These are phyloP conservation scores for Trissonchulus sp. DNA, from an alignment of 2,888 invertebrate genomes.

Conservation along the genomic window DNA sequence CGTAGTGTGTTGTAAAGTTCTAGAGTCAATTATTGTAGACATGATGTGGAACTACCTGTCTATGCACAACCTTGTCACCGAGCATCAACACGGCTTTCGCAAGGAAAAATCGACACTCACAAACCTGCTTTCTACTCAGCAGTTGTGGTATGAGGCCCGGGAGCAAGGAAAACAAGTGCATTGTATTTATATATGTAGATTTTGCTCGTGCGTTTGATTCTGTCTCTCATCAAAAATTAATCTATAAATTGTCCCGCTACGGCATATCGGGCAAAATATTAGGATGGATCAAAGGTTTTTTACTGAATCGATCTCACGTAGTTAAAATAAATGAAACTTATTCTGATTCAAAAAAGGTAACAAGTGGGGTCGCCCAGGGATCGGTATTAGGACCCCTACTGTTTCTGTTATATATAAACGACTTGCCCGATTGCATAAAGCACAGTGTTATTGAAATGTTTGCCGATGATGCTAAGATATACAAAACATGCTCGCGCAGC, in stretches of 20 bases:
- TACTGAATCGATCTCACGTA: not conserved
- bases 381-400: not conserved
- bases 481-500: not conserved
- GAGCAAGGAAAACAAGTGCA: no score
- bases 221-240: not conserved
- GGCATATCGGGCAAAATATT: not conserved
- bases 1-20: no score
- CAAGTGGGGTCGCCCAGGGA: conserved; percentile 6
- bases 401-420: conserved; percentile 5
- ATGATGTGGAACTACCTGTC: no score
- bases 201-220: no score
- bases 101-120: no score
- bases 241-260: no score
- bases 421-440: not conserved
- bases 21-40: no score
- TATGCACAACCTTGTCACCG: no score
- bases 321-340: not conserved
- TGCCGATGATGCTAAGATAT: conserved; percentile 10
- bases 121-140: no score
- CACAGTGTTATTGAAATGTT: not conserved
- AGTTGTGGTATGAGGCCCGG: no score
- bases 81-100: no score
- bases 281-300: conserved; percentile 1
- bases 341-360: not conserved
- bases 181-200: no score